phyloP scores from a whole-genome alignment of 2,888 invertebrate species.

The Agonopterix subpropinquella region DNA sequence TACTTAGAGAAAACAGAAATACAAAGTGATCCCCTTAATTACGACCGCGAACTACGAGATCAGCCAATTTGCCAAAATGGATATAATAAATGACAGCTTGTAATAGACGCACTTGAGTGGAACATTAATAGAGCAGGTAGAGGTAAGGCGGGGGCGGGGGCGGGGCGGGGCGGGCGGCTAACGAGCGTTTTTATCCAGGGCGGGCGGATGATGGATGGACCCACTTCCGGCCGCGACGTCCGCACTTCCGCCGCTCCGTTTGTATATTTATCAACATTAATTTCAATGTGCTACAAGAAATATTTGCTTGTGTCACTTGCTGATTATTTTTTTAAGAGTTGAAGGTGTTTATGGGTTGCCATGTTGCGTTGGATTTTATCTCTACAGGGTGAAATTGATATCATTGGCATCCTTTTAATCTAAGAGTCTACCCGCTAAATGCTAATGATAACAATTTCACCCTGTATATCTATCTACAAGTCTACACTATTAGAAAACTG shows the following conservation, averaged over 20 bases:
- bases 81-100: constrained; percentile 71
- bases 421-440: too few relatives aligned
- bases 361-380: too few relatives aligned
- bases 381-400: too few relatives aligned
- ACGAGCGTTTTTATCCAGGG: constrained; percentile 74
- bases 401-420: too few relatives aligned
- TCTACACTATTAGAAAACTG: too few relatives aligned
- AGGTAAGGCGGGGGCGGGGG: constrained; percentile 27
- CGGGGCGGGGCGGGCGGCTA: constrained; percentile 32
- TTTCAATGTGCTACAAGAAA: constrained; percentile 57
- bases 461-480: too few relatives aligned
- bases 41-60: constrained; percentile 40
- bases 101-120: constrained; percentile 72
- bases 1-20: neutral
- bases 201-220: constrained; percentile 72
- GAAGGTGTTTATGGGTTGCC: neutral
- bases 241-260: constrained; percentile 56
- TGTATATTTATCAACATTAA: constrained; percentile 71
- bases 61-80: constrained; percentile 72
- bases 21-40: constrained; percentile 30
- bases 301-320: constrained; percentile 33
- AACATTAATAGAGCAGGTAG: constrained; percentile 73
- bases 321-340: constrained; percentile 16
- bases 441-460: too few relatives aligned
- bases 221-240: constrained; percentile 66